Conservation (phyloP, 1,140 invertebrate species). For the Euura lappo region DNA sequence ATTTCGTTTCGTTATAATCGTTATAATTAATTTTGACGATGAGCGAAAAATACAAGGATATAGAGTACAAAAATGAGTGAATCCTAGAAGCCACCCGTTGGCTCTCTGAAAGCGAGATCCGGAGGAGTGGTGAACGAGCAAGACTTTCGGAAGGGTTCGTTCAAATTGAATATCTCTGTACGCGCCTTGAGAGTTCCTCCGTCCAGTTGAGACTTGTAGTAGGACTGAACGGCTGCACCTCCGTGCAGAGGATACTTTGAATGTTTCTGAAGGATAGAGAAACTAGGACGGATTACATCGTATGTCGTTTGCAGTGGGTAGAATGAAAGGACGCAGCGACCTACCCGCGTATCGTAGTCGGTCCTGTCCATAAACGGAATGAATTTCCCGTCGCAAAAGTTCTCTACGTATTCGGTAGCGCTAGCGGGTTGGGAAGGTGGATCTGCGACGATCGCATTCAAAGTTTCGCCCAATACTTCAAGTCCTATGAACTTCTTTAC, state of each 20-base stretch:
- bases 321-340: neutral
- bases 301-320: too few relatives aligned
- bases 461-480: conserved; percentile 23
- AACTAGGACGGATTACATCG: neutral
- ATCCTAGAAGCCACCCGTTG: conserved; percentile 28
- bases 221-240: conserved; percentile 22
- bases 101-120: conserved; percentile 33
- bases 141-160: conserved; percentile 35
- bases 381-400: conserved; percentile 31
- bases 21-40: too few relatives aligned
- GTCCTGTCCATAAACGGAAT: conserved; percentile 29
- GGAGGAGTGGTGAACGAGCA: conserved; percentile 34
- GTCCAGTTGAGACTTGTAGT: conserved; percentile 35
- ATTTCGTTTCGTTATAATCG: too few relatives aligned
- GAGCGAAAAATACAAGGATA: too few relatives aligned
- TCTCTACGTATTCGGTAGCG: conserved; percentile 33
- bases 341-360: conserved; percentile 27
- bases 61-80: neutral
- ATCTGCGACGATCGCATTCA: conserved; percentile 25
- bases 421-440: conserved; percentile 13
- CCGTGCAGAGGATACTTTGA: conserved; percentile 33
- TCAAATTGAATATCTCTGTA: conserved; percentile 26
- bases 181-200: conserved; percentile 28
- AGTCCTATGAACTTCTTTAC: conserved; percentile 30
- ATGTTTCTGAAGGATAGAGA: conserved; percentile 28